Evolutionary conservation across 1,140 invertebrate genomes (phyloP).

Genomic region (Choristoneura fumiferana): DNA sequence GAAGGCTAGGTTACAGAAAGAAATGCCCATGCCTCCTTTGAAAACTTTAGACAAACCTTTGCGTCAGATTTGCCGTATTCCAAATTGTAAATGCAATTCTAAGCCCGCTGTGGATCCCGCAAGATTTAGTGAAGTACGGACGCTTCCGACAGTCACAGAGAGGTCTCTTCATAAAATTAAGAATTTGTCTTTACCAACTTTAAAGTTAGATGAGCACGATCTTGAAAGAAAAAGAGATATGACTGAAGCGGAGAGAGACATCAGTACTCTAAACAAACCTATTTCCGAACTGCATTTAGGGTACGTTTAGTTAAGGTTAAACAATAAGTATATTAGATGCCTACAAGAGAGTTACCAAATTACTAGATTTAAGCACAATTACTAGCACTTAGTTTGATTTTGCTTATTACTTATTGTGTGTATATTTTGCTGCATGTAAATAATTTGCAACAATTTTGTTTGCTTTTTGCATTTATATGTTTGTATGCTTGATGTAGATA

Average conservation of each 20-base stretch:
- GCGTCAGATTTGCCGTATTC: constrained; percentile 60
- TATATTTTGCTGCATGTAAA: constrained; percentile 27
- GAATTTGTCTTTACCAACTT: constrained; percentile 64
- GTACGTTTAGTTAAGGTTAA: constrained; percentile 77
- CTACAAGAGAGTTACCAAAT: constrained; percentile 19
- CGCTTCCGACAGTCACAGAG: constrained; percentile 50
- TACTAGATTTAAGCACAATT: constrained; percentile 25
- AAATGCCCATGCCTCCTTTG: constrained; percentile 39
- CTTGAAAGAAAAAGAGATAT: constrained; percentile 46
- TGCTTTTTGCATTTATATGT: constrained; percentile 8
- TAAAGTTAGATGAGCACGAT: constrained; percentile 64
- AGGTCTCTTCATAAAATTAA: constrained; percentile 57
- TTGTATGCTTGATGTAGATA: background rate
- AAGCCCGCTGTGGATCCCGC: constrained; percentile 36
- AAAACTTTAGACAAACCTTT: constrained; percentile 53
- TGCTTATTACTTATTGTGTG: constrained; percentile 22
- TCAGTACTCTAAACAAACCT: constrained; percentile 51
- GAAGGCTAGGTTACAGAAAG: constrained; percentile 57
- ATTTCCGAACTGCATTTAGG: constrained; percentile 84
- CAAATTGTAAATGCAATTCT: constrained; percentile 65
- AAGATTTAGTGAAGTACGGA: constrained; percentile 55
- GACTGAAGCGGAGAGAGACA: constrained; percentile 56
- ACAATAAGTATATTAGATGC: constrained; percentile 11
- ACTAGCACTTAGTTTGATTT: constrained; percentile 8
- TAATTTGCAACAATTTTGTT: constrained; percentile 10